phyloP scores from a whole-genome alignment of 2,888 invertebrate species.

The Sinhomidia bicolor region DNA sequence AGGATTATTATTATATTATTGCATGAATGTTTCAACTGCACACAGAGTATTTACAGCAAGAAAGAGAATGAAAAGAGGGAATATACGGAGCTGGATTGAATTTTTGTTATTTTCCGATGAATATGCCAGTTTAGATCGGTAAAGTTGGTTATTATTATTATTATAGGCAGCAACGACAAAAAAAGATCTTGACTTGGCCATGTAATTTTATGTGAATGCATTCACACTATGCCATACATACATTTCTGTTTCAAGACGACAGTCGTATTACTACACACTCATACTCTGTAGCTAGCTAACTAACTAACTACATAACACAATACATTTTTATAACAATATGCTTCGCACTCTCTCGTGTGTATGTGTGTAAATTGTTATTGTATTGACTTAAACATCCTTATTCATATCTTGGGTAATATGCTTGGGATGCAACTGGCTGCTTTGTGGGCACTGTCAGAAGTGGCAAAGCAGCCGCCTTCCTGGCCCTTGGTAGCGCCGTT shows the following conservation, averaged over 20 bases:
- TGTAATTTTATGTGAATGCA: slow-evolving; percentile 4
- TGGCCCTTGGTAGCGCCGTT: slow-evolving; percentile 80
- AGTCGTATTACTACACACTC: background rate
- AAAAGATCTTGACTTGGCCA: slow-evolving; percentile 24
- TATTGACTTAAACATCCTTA: slow-evolving; percentile 49
- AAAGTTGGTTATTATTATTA: background rate
- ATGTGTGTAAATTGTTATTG: slow-evolving; percentile 11
- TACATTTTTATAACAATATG: slow-evolving; percentile 22
- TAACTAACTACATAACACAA: slow-evolving; percentile 1
- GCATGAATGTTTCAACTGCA: slow-evolving; percentile 23
- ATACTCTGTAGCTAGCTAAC: too few relatives aligned
- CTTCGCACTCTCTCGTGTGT: background rate
- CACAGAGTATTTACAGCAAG: too few relatives aligned
- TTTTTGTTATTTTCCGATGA: slow-evolving; percentile 11
- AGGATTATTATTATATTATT: slow-evolving; percentile 10
- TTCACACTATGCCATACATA: slow-evolving; percentile 11
- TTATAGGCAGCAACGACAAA: background rate
- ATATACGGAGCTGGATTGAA: slow-evolving; percentile 1
- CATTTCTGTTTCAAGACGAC: background rate
- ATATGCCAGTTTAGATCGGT: slow-evolving; percentile 32
- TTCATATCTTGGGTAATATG: slow-evolving; percentile 69
- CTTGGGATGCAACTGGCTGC: slow-evolving; percentile 78
- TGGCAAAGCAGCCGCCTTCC: slow-evolving; percentile 81
- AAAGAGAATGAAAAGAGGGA: too few relatives aligned
- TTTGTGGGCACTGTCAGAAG: slow-evolving; percentile 80